These are phyloP conservation scores for Agonopterix heracliana DNA, from an alignment of 2,888 invertebrate genomes.

Conservation along the genomic window DNA sequence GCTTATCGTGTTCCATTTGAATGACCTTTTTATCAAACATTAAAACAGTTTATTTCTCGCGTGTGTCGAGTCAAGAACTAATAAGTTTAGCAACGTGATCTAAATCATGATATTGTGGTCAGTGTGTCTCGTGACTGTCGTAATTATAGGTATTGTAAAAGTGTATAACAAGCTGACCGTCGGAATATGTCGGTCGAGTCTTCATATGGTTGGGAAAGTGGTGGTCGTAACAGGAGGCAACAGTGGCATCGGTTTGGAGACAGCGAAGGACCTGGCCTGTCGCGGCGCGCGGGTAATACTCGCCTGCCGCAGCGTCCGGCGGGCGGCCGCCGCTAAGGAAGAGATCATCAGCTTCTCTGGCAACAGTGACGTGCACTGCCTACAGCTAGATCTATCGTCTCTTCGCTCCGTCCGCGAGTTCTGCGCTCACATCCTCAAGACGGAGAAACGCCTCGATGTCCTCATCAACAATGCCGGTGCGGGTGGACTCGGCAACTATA, in stretches of 20 bases:
- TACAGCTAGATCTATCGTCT: slow-evolving; percentile 60
- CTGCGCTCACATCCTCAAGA: slow-evolving; percentile 67
- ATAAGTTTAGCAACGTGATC: slow-evolving; percentile 6
- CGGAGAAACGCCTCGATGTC: slow-evolving; percentile 69
- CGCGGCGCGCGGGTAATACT: slow-evolving; percentile 71
- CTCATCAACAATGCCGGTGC: slow-evolving; percentile 79
- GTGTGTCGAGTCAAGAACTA: not conserved
- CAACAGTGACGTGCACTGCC: slow-evolving; percentile 48
- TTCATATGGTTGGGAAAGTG: slow-evolving; percentile 66
- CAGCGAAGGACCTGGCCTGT: slow-evolving; percentile 66
- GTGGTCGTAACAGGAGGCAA: slow-evolving; percentile 66
- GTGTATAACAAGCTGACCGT: slow-evolving; percentile 60
- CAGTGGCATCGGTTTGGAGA: slow-evolving; percentile 71
- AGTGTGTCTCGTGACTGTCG: slow-evolving; percentile 21
- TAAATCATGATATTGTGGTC: slow-evolving; percentile 35
- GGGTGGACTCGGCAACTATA: slow-evolving; percentile 60
- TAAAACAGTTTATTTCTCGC: slow-evolving; percentile 3
- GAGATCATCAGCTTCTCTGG: slow-evolving; percentile 54
- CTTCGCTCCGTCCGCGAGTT: slow-evolving; percentile 72
- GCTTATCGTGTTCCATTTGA: slow-evolving; percentile 4
- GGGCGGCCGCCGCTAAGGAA: slow-evolving; percentile 50
- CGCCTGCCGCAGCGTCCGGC: slow-evolving; percentile 62
- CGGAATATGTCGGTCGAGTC: slow-evolving; percentile 57
- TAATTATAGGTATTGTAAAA: slow-evolving; percentile 33
- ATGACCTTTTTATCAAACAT: slow-evolving; percentile 10